A percentile compares a stretch with the other conserved stretches of the same genome.
phyloP scores from a whole-genome alignment of 1,140 invertebrate species.

The Pogonomyrmex barbatus region DNA sequence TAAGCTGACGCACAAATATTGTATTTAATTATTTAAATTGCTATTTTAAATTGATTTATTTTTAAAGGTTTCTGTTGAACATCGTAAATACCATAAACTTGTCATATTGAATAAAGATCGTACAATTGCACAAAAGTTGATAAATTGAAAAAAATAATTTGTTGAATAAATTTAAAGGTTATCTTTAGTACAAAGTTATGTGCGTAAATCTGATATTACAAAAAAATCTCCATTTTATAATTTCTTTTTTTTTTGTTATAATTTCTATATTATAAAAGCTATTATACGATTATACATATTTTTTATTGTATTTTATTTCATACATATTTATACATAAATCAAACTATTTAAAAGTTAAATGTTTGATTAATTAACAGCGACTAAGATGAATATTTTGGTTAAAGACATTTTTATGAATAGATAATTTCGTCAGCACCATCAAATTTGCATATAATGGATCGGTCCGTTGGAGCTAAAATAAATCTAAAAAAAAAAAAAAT shows the following conservation, averaged over 20 bases:
- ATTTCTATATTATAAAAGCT: not conserved
- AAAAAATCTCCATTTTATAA: not conserved
- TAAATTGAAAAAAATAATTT: not conserved
- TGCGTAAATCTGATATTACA: not conserved
- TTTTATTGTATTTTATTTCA: too few relatives aligned
- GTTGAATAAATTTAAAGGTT: not conserved
- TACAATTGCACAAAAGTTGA: not conserved
- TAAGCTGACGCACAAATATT: too few relatives aligned
- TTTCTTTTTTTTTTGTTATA: not conserved
- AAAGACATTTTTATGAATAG: constrained; percentile 19
- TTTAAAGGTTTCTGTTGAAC: not conserved
- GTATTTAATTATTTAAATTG: constrained; percentile 3
- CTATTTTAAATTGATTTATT: not conserved
- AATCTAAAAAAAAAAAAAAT: constrained; percentile 2
- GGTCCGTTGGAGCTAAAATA: constrained; percentile 33
- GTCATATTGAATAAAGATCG: not conserved
- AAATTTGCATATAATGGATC: constrained; percentile 32
- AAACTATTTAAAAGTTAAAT: constrained; percentile 6
- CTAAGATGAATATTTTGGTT: not conserved
- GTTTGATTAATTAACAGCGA: constrained; percentile 27
- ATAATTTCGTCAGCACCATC: constrained; percentile 18
- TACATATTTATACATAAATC: not conserved
- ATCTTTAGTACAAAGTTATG: not conserved
- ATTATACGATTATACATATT: not conserved
- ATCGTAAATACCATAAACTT: not conserved